Evolutionary conservation across 92 coral and sea anemone species (phyloP).

Genomic region (Actinostola sp.): DNA sequence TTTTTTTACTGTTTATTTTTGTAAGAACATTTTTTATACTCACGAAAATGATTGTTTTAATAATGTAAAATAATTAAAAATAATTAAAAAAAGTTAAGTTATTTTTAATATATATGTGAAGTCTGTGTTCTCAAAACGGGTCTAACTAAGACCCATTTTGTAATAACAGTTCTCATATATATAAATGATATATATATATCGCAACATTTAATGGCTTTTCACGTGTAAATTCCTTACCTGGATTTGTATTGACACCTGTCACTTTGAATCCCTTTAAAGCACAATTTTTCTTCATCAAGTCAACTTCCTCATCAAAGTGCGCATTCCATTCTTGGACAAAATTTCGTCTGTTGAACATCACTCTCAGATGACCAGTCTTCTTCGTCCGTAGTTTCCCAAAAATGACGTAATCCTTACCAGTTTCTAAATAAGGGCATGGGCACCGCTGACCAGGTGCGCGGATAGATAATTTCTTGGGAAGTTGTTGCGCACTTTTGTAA

Average conservation of each 20-base stretch:
- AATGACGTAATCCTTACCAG: slow-evolving; percentile 53
- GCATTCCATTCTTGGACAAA: slow-evolving; percentile 32
- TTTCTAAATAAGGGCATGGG: slow-evolving; percentile 46
- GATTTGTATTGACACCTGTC: not conserved
- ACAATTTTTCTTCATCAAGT: not conserved
- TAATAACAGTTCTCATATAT: too few species aligned
- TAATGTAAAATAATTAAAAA: too few species aligned
- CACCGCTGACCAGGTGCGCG: slow-evolving; percentile 28
- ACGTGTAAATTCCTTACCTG: not conserved
- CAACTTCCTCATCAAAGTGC: slow-evolving; percentile 4
- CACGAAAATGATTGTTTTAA: too few species aligned
- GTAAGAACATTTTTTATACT: too few species aligned
- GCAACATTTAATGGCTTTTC: too few species aligned
- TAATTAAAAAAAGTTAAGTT: too few species aligned
- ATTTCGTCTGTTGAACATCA: slow-evolving; percentile 23
- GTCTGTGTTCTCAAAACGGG: too few species aligned
- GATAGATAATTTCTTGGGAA: slow-evolving; percentile 14
- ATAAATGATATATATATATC: too few species aligned
- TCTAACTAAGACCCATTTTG: too few species aligned
- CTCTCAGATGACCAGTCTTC: slow-evolving; percentile 15
- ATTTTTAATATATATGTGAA: too few species aligned
- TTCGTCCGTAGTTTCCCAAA: slow-evolving; percentile 40
- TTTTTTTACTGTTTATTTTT: too few species aligned
- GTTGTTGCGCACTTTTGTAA: slow-evolving; percentile 10
- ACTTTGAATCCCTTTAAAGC: not conserved